phyloP scores from a whole-genome alignment of 2,797 vertebrate genomes.

The Jordanella pulchra region DNA sequence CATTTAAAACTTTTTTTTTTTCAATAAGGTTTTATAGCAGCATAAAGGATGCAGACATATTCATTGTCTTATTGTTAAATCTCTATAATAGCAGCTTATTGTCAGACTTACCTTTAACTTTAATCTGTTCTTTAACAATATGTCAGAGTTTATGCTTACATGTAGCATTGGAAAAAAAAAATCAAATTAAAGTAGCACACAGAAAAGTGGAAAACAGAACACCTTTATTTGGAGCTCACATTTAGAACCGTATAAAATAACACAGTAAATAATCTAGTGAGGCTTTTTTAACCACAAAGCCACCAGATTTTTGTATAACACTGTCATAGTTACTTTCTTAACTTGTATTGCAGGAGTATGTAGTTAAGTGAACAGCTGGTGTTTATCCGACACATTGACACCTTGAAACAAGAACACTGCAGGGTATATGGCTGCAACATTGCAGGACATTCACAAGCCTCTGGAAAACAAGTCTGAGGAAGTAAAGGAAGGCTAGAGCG shows the following conservation, averaged over 20 bases:
- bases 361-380: constrained; percentile 26
- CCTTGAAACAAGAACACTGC: constrained; percentile 33
- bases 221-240: constrained; percentile 73
- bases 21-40: no score
- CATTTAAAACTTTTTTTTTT: background rate
- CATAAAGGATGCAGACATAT: background rate
- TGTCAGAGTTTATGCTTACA: no score
- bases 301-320: constrained; percentile 62
- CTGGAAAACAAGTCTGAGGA: constrained; percentile 24
- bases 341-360: constrained; percentile 62
- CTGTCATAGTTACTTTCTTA: constrained; percentile 56
- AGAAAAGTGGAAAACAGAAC: constrained; percentile 61
- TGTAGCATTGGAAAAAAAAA: no score
- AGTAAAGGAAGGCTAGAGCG: background rate
- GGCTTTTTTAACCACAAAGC: constrained; percentile 62
- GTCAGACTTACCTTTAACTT: background rate
- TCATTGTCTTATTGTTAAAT: background rate
- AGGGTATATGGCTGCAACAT: constrained; percentile 38
- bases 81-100: background rate
- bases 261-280: constrained; percentile 68
- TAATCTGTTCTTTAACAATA: background rate
- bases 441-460: constrained; percentile 51
- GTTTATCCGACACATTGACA: constrained; percentile 29
- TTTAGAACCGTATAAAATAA: constrained; percentile 73
- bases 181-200: background rate